These are phyloP conservation scores for Diploptera punctata DNA, from an alignment of 2,888 invertebrate species.

Conservation along the genomic window DNA sequence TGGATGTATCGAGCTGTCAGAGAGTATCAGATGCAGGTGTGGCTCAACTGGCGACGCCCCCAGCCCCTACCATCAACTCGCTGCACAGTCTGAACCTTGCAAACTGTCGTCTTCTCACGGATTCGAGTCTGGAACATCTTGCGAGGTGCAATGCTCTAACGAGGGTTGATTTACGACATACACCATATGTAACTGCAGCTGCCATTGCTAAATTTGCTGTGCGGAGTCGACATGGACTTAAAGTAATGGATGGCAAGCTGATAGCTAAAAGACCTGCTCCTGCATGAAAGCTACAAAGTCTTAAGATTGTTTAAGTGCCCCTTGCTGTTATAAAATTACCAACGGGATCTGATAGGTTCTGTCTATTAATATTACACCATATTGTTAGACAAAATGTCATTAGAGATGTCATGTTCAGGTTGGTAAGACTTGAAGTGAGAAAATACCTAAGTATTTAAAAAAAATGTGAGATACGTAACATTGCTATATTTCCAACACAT, in stretches of 20 bases:
- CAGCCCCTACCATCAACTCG: slow-evolving; percentile 66
- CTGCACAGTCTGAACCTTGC: slow-evolving; percentile 80
- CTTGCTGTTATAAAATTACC: no score
- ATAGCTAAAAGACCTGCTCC: slow-evolving; percentile 37
- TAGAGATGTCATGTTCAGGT: neutral
- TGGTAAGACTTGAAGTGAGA: no score
- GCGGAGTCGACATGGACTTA: slow-evolving; percentile 39
- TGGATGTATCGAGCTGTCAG: slow-evolving; percentile 85
- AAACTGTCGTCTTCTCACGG: slow-evolving; percentile 82
- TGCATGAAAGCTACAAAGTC: neutral
- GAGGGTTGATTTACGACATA: slow-evolving; percentile 79
- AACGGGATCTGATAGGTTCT: no score
- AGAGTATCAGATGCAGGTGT: slow-evolving; percentile 90
- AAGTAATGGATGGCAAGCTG: slow-evolving; percentile 40
- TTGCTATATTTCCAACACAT: no score
- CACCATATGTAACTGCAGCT: slow-evolving; percentile 80
- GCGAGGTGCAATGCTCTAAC: slow-evolving; percentile 75
- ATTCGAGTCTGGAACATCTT: slow-evolving; percentile 81
- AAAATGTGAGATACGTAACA: no score
- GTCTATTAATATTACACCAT: neutral
- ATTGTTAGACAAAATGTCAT: neutral
- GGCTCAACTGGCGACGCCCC: slow-evolving; percentile 80
- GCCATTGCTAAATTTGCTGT: slow-evolving; percentile 83
- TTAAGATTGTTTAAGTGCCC: neutral
- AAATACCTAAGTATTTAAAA: no score